Evolutionary conservation across 92 coral and sea anemone species (phyloP).

Genomic region (Bergia puertoricense): DNA sequence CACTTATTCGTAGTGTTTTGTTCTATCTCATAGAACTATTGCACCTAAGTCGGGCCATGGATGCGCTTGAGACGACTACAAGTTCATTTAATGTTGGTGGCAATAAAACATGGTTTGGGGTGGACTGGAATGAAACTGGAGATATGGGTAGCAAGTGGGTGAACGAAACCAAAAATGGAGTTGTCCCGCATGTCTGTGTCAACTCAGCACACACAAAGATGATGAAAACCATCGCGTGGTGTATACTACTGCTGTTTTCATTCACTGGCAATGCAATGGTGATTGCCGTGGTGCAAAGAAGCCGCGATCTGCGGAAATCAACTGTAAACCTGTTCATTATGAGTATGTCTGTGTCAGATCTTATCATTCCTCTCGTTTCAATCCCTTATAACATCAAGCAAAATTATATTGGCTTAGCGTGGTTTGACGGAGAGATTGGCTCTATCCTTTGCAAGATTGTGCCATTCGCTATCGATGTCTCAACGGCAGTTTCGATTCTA

Average conservation of each 20-base stretch:
- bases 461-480: not conserved
- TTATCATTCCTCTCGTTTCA: constrained; percentile 1
- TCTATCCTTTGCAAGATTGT: constrained; percentile 22
- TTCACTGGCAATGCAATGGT: constrained; percentile 15
- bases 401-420: not conserved
- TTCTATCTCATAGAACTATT: not conserved
- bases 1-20: not conserved
- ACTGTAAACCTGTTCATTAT: constrained; percentile 18
- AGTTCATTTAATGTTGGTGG: not conserved
- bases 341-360: constrained; percentile 34
- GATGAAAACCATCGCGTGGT: constrained; percentile 15
- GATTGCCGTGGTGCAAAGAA: constrained; percentile 8
- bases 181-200: not conserved
- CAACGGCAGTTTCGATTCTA: constrained; percentile 34
- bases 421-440: constrained; percentile 23
- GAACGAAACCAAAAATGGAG: constrained; percentile 3
- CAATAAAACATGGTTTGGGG: constrained; percentile 1
- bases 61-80: not conserved
- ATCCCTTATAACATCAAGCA: constrained; percentile 22
- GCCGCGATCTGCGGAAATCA: constrained; percentile 3
- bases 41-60: not conserved
- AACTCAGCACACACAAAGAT: not conserved
- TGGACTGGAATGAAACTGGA: constrained; percentile 3
- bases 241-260: not conserved
- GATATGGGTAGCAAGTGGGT: not conserved